Evolutionary conservation across 1,140 invertebrate species (phyloP), one percentile per base, ranked within the genome.

Genomic region (Colletes latitarsis): DNA sequence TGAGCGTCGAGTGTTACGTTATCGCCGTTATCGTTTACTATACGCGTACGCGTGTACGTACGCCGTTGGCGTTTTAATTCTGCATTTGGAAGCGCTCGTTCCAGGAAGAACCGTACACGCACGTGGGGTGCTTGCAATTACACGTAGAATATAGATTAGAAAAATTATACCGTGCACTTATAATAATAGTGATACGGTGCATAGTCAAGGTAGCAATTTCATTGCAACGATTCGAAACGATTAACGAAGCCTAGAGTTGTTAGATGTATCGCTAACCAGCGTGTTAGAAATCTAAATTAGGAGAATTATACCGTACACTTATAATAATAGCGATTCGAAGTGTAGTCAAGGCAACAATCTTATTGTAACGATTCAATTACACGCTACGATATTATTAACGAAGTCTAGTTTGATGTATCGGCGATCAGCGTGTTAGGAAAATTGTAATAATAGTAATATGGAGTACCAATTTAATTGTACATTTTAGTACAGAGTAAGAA

Each of bases 1-100:
- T 52, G 55, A 12, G 73, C 68, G 84, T 77, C 81, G 68, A 77
- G 84, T 77, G 73, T 81, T 85, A 76, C 81, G 84, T 87, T 87
- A 87, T 85, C 85, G 63, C 74, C 53, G 81, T 87, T 87, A 86
- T 86, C 85, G 64, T 60, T 62, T 21, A 19, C 21, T 77, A 49
- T 58, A 49, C 30, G 52, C 67, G 14, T 63, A 41, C 39, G 52
- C 58, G 66, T 14, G 39, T 55, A 68, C 68, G 43, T 3, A 15
- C 60, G 70, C n/a, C 55, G 66, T 43, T 63, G 55, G 73, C 21
- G 49, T 52, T 62, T 46, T 21, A n/a, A 14, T 3, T 79, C 60
- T 19, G 60, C 58, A 19, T 43, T 62, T 30, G 5, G 2, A 19
- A 49, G 15, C n/a, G 52, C 21, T 46, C 57, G 41, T 72, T n/a